Evolutionary conservation across 2,888 invertebrate species (phyloP).

Genomic region (Schizotus pectinicornis): DNA sequence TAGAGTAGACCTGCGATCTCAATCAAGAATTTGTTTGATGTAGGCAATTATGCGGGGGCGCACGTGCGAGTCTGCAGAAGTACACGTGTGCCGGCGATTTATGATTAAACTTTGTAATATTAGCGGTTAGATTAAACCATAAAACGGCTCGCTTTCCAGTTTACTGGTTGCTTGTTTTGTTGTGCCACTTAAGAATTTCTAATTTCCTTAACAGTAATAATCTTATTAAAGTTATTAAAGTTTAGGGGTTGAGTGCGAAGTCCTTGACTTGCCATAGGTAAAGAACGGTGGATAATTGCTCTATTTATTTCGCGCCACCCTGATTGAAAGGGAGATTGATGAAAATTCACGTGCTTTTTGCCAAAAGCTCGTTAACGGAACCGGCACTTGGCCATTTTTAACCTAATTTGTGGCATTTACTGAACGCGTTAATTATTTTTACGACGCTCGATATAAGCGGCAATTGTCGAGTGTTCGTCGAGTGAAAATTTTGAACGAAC

Average conservation of each 20-base stretch:
- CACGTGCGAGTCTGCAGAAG: conserved; percentile 41
- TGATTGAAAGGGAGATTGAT: too few relatives aligned
- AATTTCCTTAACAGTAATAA: conserved; percentile 36
- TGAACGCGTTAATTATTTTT: background rate
- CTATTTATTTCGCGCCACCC: too few relatives aligned
- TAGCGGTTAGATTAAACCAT: conserved; percentile 49
- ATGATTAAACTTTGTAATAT: conserved; percentile 48
- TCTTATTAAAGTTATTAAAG: conserved; percentile 24
- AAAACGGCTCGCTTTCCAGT: conserved; percentile 46
- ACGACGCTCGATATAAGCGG: background rate
- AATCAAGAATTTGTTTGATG: conserved; percentile 6
- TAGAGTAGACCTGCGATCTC: background rate
- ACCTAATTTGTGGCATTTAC: too few relatives aligned
- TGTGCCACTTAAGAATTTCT: conserved; percentile 39
- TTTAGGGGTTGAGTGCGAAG: background rate
- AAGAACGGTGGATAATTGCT: too few relatives aligned
- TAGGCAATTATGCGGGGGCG: conserved; percentile 36
- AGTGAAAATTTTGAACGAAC: background rate
- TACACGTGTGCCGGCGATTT: conserved; percentile 47
- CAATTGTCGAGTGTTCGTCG: background rate
- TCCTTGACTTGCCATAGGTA: too few relatives aligned
- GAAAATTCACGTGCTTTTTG: too few relatives aligned
- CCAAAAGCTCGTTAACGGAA: too few relatives aligned
- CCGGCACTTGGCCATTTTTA: too few relatives aligned
- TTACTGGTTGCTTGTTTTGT: conserved; percentile 41